These are phyloP conservation scores for Phaethornis superciliosus DNA, from an alignment of 2,113 vertebrate species.

Conservation along the genomic window DNA sequence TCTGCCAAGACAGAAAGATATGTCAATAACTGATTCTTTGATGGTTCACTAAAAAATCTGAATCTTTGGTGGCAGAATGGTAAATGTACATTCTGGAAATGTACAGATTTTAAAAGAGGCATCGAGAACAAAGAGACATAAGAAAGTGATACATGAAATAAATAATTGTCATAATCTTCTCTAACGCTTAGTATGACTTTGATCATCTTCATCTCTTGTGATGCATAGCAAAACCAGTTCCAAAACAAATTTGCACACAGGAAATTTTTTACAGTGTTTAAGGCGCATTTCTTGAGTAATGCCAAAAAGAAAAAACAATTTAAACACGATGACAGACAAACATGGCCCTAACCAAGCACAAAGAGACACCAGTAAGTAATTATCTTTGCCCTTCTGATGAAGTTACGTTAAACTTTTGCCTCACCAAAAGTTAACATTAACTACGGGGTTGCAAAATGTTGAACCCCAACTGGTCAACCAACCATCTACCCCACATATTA, in stretches of 20 bases:
- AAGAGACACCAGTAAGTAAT: background rate
- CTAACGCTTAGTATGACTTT: background rate
- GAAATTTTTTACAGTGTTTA: background rate
- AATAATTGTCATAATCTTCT: background rate
- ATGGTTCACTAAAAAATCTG: conserved; percentile 18
- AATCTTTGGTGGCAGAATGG: background rate
- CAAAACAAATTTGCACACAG: background rate
- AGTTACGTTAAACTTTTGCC: background rate
- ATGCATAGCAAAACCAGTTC: background rate
- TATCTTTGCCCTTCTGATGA: background rate
- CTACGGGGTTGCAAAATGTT: background rate
- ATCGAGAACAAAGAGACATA: background rate
- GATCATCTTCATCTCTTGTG: background rate
- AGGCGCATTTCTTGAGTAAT: background rate
- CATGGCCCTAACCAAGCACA: background rate
- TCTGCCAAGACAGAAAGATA: conserved; percentile 18
- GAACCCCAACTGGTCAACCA: background rate
- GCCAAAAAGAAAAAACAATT: background rate
- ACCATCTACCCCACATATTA: background rate
- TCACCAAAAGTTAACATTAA: background rate
- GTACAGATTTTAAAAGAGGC: conserved; percentile 21
- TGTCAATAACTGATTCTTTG: conserved; percentile 51
- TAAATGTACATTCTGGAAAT: conserved; percentile 50
- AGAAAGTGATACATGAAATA: conserved; percentile 4
- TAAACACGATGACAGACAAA: background rate